Percentiles rank a stretch among this genome's conserved stretches.
Evolutionary conservation across 2,888 invertebrate species (phyloP).

Genomic region (Onthophagus sagittarius): DNA sequence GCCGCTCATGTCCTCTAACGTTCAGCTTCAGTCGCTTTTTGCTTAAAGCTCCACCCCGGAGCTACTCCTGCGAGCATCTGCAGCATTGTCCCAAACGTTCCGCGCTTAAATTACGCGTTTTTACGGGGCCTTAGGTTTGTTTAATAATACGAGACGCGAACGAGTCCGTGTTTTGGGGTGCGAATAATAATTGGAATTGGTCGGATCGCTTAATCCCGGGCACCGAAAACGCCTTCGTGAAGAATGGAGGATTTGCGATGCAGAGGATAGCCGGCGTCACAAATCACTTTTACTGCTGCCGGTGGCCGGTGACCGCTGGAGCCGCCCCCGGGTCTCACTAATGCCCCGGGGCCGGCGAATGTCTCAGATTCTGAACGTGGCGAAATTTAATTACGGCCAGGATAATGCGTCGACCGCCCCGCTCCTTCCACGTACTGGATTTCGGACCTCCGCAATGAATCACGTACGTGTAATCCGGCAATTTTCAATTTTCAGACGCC

Average conservation of each 20-base stretch:
- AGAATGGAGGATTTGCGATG: constrained; percentile 50
- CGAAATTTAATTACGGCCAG: constrained; percentile 7
- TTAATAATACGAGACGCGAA: constrained; percentile 20
- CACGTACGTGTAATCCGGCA: not conserved
- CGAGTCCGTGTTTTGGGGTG: not conserved
- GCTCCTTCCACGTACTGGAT: not conserved
- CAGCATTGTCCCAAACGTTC: constrained; percentile 27
- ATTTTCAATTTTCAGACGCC: not conserved
- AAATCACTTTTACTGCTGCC: constrained; percentile 50
- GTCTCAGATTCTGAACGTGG: constrained; percentile 9
- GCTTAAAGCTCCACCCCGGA: constrained; percentile 24
- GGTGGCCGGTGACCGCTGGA: constrained; percentile 12
- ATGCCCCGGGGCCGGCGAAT: constrained; percentile 11
- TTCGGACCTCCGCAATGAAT: not conserved
- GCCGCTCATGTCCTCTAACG: constrained; percentile 27
- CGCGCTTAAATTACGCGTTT: constrained; percentile 33
- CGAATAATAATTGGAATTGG: constrained; percentile 47
- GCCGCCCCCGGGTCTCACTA: constrained; percentile 1
- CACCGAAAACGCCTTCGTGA: constrained; percentile 33
- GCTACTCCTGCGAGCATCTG: constrained; percentile 21
- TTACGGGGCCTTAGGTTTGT: constrained; percentile 27
- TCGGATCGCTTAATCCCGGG: constrained; percentile 38
- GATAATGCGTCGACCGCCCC: not conserved
- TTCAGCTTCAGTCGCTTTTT: constrained; percentile 1
- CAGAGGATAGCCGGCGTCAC: constrained; percentile 48